Evolutionary conservation across 2,113 vertebrate genomes (phyloP).

Genomic region (Myotis lucifugus): DNA sequence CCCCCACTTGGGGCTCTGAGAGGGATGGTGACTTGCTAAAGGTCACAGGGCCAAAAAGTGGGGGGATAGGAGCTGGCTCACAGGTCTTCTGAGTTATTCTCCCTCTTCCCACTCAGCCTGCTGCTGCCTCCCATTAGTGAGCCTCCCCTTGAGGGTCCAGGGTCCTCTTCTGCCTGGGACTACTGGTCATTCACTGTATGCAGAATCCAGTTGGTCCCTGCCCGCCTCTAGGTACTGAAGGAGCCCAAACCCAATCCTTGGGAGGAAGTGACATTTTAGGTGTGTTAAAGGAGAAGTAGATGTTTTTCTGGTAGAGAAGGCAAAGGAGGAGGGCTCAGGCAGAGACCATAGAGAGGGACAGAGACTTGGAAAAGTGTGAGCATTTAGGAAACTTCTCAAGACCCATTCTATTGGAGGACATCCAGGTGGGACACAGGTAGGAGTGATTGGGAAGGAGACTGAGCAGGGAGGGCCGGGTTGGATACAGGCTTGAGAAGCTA

Average conservation of each 20-base stretch:
- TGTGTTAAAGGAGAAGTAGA: not conserved
- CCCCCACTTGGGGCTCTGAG: not conserved
- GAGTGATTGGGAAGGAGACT: not conserved
- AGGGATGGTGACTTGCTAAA: not conserved
- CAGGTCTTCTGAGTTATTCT: not conserved
- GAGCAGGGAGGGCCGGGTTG: not conserved
- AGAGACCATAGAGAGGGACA: not conserved
- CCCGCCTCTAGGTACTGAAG: not conserved
- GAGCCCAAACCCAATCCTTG: not conserved
- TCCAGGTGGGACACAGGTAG: not conserved
- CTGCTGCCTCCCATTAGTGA: not conserved
- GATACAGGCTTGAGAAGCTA: not conserved
- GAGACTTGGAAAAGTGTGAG: not conserved
- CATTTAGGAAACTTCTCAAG: not conserved
- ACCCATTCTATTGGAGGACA: not conserved
- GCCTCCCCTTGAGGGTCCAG: not conserved
- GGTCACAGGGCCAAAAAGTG: not conserved
- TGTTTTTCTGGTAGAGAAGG: not conserved
- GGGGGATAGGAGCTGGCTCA: not conserved
- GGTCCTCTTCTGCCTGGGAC: not conserved
- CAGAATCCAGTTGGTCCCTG: not conserved
- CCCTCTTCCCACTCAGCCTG: not conserved
- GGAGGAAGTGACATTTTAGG: not conserved
- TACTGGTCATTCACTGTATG: not conserved
- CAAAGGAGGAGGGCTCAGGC: not conserved